Base-by-base conservation (phyloP, 2,797 vertebrate genomes). In the Arnoldichthys spilopterus region DNA sequence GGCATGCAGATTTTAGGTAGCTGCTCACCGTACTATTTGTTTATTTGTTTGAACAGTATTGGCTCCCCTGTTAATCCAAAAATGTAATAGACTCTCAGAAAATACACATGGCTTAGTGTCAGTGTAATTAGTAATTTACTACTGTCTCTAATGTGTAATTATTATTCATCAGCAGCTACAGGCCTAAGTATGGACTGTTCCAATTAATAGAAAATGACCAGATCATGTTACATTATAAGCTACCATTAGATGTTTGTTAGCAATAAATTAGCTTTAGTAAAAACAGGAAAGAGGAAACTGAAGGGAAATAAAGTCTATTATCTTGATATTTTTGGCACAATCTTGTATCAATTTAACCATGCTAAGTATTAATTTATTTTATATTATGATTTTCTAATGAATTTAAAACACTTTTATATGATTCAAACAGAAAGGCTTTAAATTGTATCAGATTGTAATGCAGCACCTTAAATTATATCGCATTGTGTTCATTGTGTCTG, bases 101-200 rank as follows among this genome's bases (percentile, higher is more conserved):
- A 59, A 15, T 16, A 30, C 56, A 30, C 26, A 59, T 16, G 4
- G 15, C 26, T 6, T 15, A 13, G 11, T 28, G 15, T 22, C 53
- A 54, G 53, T 24, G 11, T 54, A 54, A 54, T 24, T 22, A 54
- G 22, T n/a, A 54, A 51, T 16, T 37, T 37, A 62, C 30, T 18
- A 62, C 30, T 64, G 24, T 40, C 34, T 16, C 30, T 64, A 64
- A 64, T 64, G 34, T 37, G 20, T 64, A 64, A 64, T 37, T 37
- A 43, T 11, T 43, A 11, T 3, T 37, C 34, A 37, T 37, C 3
- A 8, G 8, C 3, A 62, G 6, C 28, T 18, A 6, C 18, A 37
- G 6, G 61, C 61, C 32, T 63, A 63, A 37, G 20, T 3, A 20
- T n/a, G 30, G 5, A 37, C 32, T 37, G 1, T 20, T 63, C 61